These are phyloP conservation scores for Bothrops jararaca DNA, from an alignment of 2,113 vertebrate genomes.

Conservation along the genomic window DNA sequence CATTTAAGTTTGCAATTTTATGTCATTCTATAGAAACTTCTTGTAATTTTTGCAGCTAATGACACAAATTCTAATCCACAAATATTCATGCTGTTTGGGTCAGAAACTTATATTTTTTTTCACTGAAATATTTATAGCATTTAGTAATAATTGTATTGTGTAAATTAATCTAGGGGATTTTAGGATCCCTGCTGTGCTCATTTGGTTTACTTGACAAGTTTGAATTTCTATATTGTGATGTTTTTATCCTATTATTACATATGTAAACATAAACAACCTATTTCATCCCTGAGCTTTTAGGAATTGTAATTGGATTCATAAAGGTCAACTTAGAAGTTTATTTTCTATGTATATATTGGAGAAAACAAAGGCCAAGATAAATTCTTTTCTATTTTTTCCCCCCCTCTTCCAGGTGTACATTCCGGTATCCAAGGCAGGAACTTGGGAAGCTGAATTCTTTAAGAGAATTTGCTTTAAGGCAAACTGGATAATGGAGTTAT, in stretches of 20 bases:
- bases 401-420: neutral
- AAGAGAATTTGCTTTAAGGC: neutral
- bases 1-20: neutral
- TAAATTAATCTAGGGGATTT: neutral
- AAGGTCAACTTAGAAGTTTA: neutral
- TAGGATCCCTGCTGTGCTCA: neutral
- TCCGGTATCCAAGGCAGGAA: neutral
- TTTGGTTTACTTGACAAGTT: neutral
- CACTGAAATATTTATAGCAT: neutral
- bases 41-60: neutral
- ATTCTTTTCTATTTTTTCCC: neutral
- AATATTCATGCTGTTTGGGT: neutral
- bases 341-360: neutral
- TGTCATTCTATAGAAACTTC: neutral
- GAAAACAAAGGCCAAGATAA: neutral
- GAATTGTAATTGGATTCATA: neutral
- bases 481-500: neutral
- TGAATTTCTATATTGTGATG: neutral
- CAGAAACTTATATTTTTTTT: neutral
- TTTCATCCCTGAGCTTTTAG: neutral
- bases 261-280: neutral
- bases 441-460: neutral
- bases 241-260: neutral
- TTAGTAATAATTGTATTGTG: neutral
- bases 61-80: neutral